Base-by-base conservation (phyloP, 2,113 vertebrate genomes). In the Piliocolobus tephrosceles region DNA sequence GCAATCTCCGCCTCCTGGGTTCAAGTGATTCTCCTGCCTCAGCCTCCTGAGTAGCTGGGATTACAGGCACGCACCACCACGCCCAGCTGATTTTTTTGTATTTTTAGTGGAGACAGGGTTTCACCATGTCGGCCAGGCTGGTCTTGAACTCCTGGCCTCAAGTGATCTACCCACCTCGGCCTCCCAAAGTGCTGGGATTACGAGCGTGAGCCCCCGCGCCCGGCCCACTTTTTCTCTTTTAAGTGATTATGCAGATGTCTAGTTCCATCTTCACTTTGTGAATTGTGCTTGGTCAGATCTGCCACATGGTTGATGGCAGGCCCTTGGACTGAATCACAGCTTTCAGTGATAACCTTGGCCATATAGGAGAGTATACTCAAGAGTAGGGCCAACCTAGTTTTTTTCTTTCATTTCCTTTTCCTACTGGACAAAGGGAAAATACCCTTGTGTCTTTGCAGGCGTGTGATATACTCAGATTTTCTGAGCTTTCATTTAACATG, bases 301-400 rank as follows among this genome's bases (percentile, higher is more conserved):
- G 47, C 92, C 72, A 25, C 40, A 61, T 72, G 1, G 13, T n/a
- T 45, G 43, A 17, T 2, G 17, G 45, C 57, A 13, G 25, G 55
- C 55, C 35, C 85, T 78, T 64, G 52, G 66, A 32, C 45, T 81
- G 70, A 87, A 25, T 32, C 70, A 2, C 23, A 23, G 47, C 50
- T 45, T 45, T 43, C 86, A 18, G 8, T 22, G 68, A 55, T 18
- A 4, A 17, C 50, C 6, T 14, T 52, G 43, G 18, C 38, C 16
- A 1, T 40, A 0, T 17, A 18, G 43, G 58, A 64, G 68, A 10
- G 22, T 2, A 3, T n/a, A 8, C 32, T 16, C 57, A 27, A 32
- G 25, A 40, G 43, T 16, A 7, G 16, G 30, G n/a, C 43, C 55
- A 7, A 6, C 82, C 35, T 72, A 13, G 20, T 1, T 23, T 72